Evolutionary conservation across 2,797 vertebrate species (phyloP), one percentile per base, ranked within the genome.

Genomic region (Sarcoramphus papa): DNA sequence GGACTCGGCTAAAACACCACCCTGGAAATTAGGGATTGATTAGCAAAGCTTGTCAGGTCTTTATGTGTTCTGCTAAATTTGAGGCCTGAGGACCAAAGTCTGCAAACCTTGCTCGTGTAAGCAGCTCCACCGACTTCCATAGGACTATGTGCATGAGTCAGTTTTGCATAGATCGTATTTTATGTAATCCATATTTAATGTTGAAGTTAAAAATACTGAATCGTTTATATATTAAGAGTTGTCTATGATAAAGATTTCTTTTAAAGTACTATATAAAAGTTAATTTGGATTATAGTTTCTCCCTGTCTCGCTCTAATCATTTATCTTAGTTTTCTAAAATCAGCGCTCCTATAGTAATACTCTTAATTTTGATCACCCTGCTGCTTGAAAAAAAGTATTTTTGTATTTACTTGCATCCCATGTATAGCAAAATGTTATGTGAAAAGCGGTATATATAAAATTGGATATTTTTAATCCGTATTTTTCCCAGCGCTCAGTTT

Each of bases 311-410:
- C 77, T 88, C 35, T 62, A 78, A 63, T 86, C 0, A 33, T 68
- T 80, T 51, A 24, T 65, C 67, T 86, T 78, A 63, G 74, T 92
- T 96, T 73, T 82, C 67, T 92, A 87, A 90, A 93, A 85, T 72
- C 77, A 87, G 67, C 67, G 41, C 77, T 96, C 24, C 41, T 92
- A 6, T 89, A 70, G 91, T 69, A 77, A 89, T 86, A 17, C 23
- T 76, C 43, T 91, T 84, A 7, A 60, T 95, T 94, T 88, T 48
- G 30, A 74, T 87, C 59, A 62, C 68, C 41, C 70, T 86, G 78
- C 91, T 94, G 86, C 70, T 86, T 92, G 82, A 64, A 81, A 83
- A 96, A 73, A 93, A 37, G 83, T 96, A 97, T 97, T 96, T 97
- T 97, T 97, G 41, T 97, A 97, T 95, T 93, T 92, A 91, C 85